A percentile compares a stretch with the other conserved stretches of the same genome.
phyloP scores from a whole-genome alignment of 2,113 vertebrate species.

The Hemiprocne comata region DNA sequence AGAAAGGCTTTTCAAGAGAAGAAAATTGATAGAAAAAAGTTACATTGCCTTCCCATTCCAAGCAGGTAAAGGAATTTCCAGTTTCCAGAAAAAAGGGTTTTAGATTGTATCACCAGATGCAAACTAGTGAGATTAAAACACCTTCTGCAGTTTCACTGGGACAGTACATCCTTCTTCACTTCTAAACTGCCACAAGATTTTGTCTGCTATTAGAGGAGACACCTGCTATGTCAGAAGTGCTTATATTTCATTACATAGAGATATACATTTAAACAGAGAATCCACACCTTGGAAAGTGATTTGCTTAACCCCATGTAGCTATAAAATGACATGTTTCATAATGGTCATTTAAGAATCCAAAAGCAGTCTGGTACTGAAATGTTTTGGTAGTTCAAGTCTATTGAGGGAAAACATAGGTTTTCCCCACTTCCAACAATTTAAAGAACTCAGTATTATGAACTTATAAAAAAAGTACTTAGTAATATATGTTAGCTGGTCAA shows the following conservation, averaged over 20 bases:
- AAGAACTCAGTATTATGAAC: too few relatives aligned
- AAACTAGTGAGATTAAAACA: neutral
- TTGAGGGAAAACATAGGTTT: too few relatives aligned
- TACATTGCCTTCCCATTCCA: neutral
- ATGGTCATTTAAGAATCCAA: neutral
- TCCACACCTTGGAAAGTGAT: neutral
- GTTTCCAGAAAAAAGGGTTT: neutral
- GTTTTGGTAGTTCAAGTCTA: neutral
- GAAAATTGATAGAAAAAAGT: neutral
- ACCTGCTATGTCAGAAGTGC: neutral
- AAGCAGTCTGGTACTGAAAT: neutral
- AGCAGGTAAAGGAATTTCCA: neutral
- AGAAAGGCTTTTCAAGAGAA: neutral
- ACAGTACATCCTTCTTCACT: neutral
- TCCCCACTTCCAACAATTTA: neutral
- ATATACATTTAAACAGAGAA: neutral
- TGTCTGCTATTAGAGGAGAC: neutral
- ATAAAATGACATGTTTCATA: neutral
- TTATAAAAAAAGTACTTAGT: neutral
- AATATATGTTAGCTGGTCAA: neutral
- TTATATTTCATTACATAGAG: neutral
- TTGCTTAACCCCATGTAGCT: neutral
- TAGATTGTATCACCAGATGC: neutral
- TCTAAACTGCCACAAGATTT: neutral
- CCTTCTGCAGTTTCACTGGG: neutral